A percentile compares a stretch with the other conserved stretches of the same genome.
Conservation (phyloP, 2,888 invertebrate genomes). For the Leptopilina drosophilae region DNA sequence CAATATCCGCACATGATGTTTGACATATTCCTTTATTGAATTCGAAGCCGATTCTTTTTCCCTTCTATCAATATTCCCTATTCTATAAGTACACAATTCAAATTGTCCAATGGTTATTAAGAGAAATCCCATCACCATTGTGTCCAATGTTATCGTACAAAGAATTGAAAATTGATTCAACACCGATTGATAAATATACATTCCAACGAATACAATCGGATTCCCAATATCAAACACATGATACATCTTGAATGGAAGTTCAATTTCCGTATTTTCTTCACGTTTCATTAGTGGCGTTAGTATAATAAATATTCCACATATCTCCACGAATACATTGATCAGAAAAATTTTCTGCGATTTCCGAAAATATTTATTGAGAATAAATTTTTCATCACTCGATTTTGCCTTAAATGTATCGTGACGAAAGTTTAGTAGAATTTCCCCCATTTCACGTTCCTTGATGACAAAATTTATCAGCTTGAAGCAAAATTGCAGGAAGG, state of each 20-base stretch:
- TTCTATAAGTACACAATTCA: conserved; percentile 5
- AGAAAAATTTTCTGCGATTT: background rate
- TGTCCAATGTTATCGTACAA: background rate
- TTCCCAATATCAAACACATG: background rate
- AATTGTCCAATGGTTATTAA: conserved; percentile 9
- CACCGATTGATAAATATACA: background rate
- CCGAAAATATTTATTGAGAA: background rate
- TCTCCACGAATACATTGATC: background rate
- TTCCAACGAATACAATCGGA: background rate
- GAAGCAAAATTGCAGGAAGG: background rate
- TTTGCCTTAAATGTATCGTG: background rate
- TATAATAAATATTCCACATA: background rate
- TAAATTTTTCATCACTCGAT: background rate
- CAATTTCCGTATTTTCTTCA: background rate
- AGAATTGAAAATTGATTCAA: background rate
- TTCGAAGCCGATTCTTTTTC: background rate
- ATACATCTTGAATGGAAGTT: conserved; percentile 13
- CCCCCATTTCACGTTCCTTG: background rate
- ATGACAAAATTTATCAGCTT: background rate
- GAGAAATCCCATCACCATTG: background rate
- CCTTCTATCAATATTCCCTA: background rate
- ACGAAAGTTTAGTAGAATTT: background rate
- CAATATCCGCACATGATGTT: conserved; percentile 2
- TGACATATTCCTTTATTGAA: background rate
- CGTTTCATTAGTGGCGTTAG: background rate